Conservation (phyloP, 2,113 vertebrate species). For the Datnioides undecimradiatus region DNA sequence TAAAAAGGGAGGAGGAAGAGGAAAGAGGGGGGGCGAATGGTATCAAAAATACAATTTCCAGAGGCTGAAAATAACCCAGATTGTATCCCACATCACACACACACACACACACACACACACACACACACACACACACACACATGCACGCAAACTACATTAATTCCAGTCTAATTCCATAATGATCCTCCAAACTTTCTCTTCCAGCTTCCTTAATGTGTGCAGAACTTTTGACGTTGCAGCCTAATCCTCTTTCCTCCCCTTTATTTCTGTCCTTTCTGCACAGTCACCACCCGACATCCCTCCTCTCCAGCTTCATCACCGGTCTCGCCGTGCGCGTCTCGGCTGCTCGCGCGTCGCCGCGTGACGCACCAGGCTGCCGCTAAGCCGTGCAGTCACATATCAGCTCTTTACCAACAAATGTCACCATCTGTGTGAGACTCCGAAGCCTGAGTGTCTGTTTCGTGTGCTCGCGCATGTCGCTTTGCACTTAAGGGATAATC, state of each 20-base stretch:
- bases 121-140: neutral
- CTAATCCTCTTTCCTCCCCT: constrained; percentile 69
- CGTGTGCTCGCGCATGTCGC: neutral
- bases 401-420: constrained; percentile 40
- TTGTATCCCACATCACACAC: constrained; percentile 12
- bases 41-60: constrained; percentile 57
- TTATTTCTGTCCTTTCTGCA: constrained; percentile 34
- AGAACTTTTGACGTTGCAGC: constrained; percentile 48
- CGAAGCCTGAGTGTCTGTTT: constrained; percentile 21
- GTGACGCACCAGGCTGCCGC: constrained; percentile 29
- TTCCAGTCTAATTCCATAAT: neutral
- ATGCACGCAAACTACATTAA: neutral
- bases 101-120: neutral
- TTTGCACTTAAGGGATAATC: constrained; percentile 43
- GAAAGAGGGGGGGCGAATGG: neutral
- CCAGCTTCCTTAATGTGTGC: constrained; percentile 22
- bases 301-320: constrained; percentile 36
- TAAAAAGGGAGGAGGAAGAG: constrained; percentile 1
- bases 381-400: constrained; percentile 38
- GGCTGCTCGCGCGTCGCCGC: neutral
- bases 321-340: neutral
- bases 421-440: constrained; percentile 48
- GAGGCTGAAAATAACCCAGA: constrained; percentile 35
- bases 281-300: constrained; percentile 35
- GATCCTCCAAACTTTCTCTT: constrained; percentile 24